Conservation (phyloP, 2,888 invertebrate genomes). For the Aromia moschata region DNA sequence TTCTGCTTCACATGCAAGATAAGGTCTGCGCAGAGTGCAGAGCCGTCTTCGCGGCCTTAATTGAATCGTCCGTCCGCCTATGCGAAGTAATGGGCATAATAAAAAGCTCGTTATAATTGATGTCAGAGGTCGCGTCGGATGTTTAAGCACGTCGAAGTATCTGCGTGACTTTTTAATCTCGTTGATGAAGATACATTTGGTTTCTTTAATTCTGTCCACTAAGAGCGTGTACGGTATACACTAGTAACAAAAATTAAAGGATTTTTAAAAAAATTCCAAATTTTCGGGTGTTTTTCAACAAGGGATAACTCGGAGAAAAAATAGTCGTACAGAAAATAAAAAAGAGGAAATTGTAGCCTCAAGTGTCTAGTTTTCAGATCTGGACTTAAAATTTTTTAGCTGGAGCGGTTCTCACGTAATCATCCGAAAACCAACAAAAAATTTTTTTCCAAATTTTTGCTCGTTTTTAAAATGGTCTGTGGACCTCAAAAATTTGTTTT, state of each 20-base stretch:
- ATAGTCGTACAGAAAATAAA: not conserved
- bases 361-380: not conserved
- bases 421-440: not conserved
- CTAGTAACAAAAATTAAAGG: not conserved
- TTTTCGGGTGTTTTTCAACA: not conserved
- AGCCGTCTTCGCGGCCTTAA: conserved; percentile 14
- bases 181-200: too few relatives aligned
- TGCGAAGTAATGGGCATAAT: not conserved
- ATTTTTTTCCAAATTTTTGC: not conserved
- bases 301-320: not conserved
- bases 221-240: too few relatives aligned
- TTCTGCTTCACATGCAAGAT: conserved; percentile 15
- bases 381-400: too few relatives aligned
- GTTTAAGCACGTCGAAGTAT: not conserved
- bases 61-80: conserved; percentile 23
- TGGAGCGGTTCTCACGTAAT: not conserved
- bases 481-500: not conserved
- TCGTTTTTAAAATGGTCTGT: not conserved
- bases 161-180: too few relatives aligned
- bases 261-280: not conserved
- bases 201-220: too few relatives aligned
- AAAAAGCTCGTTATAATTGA: conserved; percentile 1
- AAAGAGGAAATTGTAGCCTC: not conserved
- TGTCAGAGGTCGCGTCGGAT: conserved; percentile 4
- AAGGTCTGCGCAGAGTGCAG: conserved; percentile 11